Percentiles rank a stretch among this genome's conserved stretches.
These are phyloP conservation scores for Lampris incognitus DNA, from an alignment of 2,113 vertebrate genomes.

Conservation along the genomic window DNA sequence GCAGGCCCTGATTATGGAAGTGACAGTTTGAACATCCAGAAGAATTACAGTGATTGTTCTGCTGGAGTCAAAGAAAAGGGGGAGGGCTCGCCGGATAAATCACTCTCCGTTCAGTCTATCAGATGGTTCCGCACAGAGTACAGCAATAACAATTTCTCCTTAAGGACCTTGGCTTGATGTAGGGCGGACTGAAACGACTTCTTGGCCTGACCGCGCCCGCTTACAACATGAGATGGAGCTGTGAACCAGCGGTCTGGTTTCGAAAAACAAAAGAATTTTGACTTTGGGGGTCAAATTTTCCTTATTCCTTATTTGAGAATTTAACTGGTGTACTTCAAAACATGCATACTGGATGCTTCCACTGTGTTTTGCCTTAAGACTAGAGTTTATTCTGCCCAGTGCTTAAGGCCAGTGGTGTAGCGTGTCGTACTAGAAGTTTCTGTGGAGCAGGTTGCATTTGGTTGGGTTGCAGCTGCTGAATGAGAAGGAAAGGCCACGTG, in stretches of 20 bases:
- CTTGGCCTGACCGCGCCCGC: background rate
- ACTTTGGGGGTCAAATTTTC: background rate
- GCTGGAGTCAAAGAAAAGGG: conserved; percentile 54
- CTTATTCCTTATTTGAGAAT: no score
- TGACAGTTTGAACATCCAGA: conserved; percentile 71
- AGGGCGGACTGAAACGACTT: conserved; percentile 19
- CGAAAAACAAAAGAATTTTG: background rate
- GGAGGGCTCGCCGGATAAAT: conserved; percentile 47
- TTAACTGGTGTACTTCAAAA: no score
- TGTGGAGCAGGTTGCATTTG: background rate
- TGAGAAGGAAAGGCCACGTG: background rate
- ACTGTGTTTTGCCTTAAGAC: conserved; percentile 1
- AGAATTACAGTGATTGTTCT: conserved; percentile 67
- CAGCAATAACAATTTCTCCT: conserved; percentile 57
- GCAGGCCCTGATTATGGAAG: conserved; percentile 74
- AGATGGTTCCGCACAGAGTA: conserved; percentile 45
- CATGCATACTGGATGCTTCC: no score
- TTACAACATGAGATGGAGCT: background rate
- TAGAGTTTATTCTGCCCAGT: conserved; percentile 6
- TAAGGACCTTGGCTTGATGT: conserved; percentile 56
- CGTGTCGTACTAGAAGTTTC: background rate
- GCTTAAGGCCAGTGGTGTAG: background rate
- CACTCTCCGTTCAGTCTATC: conserved; percentile 51
- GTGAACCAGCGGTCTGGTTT: background rate
- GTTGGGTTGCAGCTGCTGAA: conserved; percentile 2